These are phyloP conservation scores for Garra rufa DNA, from an alignment of 2,113 vertebrate species.

Conservation along the genomic window DNA sequence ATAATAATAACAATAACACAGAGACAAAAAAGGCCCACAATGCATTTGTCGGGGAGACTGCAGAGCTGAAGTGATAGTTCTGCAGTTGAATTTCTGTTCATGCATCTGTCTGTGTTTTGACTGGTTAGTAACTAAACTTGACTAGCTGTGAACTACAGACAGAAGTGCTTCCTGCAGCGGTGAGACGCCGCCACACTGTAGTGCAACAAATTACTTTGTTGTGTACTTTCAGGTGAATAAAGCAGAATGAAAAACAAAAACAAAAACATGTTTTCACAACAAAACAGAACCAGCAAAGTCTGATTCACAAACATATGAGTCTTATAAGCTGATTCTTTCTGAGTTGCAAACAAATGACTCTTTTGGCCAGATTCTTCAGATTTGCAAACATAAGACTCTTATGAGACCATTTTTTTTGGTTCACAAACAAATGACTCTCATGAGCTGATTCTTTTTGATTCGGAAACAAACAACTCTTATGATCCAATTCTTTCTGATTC, in stretches of 20 bases:
- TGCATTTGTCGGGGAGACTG: not conserved
- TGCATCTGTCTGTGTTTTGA: not conserved
- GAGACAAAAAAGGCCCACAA: not conserved
- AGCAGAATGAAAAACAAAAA: not conserved
- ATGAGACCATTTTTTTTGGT: not conserved
- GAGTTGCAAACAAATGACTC: not conserved
- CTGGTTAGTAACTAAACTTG: not conserved
- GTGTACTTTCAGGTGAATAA: not conserved
- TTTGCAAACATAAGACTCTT: too few relatives aligned
- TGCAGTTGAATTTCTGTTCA: not conserved
- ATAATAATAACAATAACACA: not conserved
- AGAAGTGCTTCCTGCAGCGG: not conserved
- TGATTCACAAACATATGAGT: not conserved
- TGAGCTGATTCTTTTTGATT: too few relatives aligned
- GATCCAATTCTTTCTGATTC: not conserved
- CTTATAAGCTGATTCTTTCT: not conserved
- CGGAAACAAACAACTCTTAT: too few relatives aligned
- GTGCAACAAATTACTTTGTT: not conserved
- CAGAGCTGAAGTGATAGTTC: not conserved
- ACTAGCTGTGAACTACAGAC: not conserved
- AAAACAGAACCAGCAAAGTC: not conserved
- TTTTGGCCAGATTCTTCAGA: not conserved
- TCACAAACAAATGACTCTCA: not conserved
- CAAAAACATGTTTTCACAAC: not conserved
- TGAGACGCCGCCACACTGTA: not conserved